Conservation (phyloP, 2,888 invertebrate species). For the Bruchidius siliquastri region DNA sequence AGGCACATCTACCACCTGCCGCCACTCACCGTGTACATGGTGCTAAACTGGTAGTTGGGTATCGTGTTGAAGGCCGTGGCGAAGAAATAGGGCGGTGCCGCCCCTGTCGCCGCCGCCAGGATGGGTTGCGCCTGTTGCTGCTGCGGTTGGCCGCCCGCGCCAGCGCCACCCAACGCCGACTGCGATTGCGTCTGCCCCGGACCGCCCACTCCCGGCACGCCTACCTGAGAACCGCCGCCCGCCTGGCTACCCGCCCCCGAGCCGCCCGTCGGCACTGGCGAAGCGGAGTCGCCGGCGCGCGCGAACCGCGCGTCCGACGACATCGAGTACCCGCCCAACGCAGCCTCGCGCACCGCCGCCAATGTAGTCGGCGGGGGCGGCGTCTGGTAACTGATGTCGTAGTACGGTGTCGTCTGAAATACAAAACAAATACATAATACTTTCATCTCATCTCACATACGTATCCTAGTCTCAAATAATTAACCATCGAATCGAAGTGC, state of each 20-base stretch:
- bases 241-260: slow-evolving; percentile 52
- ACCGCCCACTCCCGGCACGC: slow-evolving; percentile 46
- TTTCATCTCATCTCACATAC: too few relatives aligned
- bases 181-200: slow-evolving; percentile 59
- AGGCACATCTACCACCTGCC: neutral
- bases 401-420: slow-evolving; percentile 56
- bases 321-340: slow-evolving; percentile 60
- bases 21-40: slow-evolving; percentile 62
- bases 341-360: slow-evolving; percentile 62
- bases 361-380: slow-evolving; percentile 69
- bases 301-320: slow-evolving; percentile 54
- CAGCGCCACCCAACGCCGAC: slow-evolving; percentile 18
- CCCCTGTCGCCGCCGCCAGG: slow-evolving; percentile 53
- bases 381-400: slow-evolving; percentile 71
- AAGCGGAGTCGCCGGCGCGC: slow-evolving; percentile 71
- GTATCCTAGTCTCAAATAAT: too few relatives aligned
- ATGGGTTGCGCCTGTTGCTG: slow-evolving; percentile 57
- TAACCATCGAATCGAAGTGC: too few relatives aligned
- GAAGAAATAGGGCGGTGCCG: slow-evolving; percentile 71
- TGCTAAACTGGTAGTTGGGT: slow-evolving; percentile 67
- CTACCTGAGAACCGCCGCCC: slow-evolving; percentile 56
- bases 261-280: slow-evolving; percentile 63
- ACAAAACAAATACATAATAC: too few relatives aligned
- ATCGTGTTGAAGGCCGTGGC: slow-evolving; percentile 63
- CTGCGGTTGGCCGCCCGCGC: slow-evolving; percentile 36